Conservation (phyloP, 2,797 vertebrate genomes). For the Graptemys geographica region DNA sequence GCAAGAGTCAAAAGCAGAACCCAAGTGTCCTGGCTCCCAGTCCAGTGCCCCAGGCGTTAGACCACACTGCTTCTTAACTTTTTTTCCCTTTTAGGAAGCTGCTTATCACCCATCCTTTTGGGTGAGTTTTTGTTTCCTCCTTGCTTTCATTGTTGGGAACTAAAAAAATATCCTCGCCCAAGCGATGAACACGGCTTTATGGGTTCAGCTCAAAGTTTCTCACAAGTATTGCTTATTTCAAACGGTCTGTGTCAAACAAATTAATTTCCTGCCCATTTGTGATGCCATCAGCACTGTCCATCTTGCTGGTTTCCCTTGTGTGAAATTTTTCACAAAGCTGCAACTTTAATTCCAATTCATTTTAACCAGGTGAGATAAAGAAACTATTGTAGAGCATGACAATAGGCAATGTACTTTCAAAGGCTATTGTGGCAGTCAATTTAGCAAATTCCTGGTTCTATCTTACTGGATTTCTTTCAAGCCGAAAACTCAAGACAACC, state of each 20-base stretch:
- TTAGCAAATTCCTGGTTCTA: not conserved
- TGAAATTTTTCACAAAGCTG: not conserved
- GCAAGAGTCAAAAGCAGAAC: not conserved
- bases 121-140: not conserved
- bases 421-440: not conserved
- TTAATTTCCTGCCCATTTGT: not conserved
- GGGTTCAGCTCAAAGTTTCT: not conserved
- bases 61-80: not conserved
- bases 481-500: slow-evolving; percentile 52
- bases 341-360: slow-evolving; percentile 22
- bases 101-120: not conserved
- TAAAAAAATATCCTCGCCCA: not conserved
- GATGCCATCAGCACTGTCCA: not conserved
- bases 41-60: not conserved
- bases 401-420: not conserved
- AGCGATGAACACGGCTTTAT: not conserved
- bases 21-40: not conserved
- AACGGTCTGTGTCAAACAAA: not conserved
- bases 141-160: not conserved
- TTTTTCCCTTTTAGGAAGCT: not conserved
- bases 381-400: not conserved
- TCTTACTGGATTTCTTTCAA: slow-evolving; percentile 39
- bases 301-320: not conserved
- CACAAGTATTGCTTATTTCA: slow-evolving; percentile 1
- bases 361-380: slow-evolving; percentile 36